Conservation (phyloP, 2,113 vertebrate species). For the Heterotilapia buettikoferi region DNA sequence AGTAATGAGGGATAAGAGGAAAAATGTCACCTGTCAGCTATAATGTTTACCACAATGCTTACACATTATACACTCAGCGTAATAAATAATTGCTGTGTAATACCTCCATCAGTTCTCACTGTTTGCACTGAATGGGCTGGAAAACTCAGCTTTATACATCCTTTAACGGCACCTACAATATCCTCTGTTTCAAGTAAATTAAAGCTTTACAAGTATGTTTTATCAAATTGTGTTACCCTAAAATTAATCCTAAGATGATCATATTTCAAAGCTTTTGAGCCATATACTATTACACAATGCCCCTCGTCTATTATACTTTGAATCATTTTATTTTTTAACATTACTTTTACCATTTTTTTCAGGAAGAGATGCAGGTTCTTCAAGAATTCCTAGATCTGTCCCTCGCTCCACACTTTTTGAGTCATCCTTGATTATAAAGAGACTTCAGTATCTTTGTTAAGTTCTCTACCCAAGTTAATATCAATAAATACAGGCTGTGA, state of each 20-base stretch:
- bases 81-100: neutral
- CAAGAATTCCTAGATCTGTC: neutral
- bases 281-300: neutral
- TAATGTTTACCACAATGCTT: neutral
- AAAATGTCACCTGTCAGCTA: constrained; percentile 21
- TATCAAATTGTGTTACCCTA: neutral
- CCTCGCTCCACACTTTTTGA: neutral
- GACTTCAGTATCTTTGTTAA: neutral
- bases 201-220: neutral
- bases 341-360: neutral
- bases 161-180: neutral
- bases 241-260: neutral
- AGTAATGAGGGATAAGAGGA: neutral
- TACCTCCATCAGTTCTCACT: neutral
- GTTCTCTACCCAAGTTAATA: neutral
- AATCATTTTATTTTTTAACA: neutral
- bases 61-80: neutral
- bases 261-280: neutral
- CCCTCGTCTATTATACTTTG: neutral
- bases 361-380: neutral
- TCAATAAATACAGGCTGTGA: neutral
- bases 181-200: neutral
- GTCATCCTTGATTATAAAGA: neutral
- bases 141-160: neutral
- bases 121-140: neutral